These are phyloP conservation scores for Poecilus cupreus DNA, from an alignment of 2,888 invertebrate genomes.

Conservation along the genomic window DNA sequence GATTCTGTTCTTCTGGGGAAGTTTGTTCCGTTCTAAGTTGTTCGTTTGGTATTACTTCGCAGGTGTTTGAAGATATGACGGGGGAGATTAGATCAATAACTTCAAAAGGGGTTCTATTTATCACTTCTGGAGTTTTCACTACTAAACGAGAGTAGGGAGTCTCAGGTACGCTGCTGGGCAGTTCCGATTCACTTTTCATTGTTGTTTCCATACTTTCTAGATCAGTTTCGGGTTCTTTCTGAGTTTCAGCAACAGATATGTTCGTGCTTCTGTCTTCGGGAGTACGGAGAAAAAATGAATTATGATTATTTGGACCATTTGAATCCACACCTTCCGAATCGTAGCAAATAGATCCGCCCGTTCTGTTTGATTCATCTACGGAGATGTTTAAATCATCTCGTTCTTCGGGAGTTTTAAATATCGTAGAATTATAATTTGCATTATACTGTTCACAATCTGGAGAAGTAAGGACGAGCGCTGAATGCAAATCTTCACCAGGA, in stretches of 20 bases:
- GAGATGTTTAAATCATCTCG: no score
- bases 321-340: no score
- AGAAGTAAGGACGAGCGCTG: no score
- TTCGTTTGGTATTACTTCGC: not conserved
- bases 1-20: not conserved
- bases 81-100: no score
- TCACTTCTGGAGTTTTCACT: not conserved
- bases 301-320: no score
- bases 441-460: no score
- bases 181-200: not conserved
- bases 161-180: not conserved
- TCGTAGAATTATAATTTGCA: no score
- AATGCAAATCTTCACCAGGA: no score
- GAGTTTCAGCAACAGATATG: not conserved
- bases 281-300: not conserved
- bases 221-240: not conserved
- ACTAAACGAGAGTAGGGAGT: not conserved
- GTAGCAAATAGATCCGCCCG: no score
- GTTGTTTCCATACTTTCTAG: not conserved
- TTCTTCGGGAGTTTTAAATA: no score
- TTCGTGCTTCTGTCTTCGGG: not conserved
- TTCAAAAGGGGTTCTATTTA: not conserved
- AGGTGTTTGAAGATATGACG: not conserved
- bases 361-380: no score
- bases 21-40: not conserved